Base-by-base conservation (phyloP, 2,888 invertebrate species). In the Noctua fimbriata region DNA sequence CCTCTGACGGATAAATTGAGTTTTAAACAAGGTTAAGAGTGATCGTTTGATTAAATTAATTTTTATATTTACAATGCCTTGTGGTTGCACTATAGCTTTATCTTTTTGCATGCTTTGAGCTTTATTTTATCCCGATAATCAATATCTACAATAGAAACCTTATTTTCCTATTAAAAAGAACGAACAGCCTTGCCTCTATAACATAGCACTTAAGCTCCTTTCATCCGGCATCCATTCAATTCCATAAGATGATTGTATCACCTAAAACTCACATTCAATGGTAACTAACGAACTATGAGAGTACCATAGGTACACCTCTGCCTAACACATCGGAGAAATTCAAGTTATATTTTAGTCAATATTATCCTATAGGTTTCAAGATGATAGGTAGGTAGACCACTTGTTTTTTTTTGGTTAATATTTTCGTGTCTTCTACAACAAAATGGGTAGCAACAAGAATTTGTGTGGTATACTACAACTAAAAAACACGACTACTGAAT, bases 201-300 rank as follows among this genome's bases (percentile, higher is more conserved):
- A 24, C 24, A 52, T 52, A 7, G 52, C 2, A 7, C 52, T 1
- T 52, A 7, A 47, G 60, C 49, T 75, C 49, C 49, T 36, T 65
- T 69, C 24, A 55, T 44, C 41, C 21, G 47, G 65, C 69, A 79
- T 73, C 71, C 69, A 71, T 73, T 76, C 66, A 71, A 80, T 76
- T 80, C 32, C 52, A 60, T 83, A 71, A 73, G 36, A 67, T 58
- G 49, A 80, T 80, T 83, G 72, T 83, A 83, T 63, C 73, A 60
- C 73, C 65, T 76, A 67, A 69, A 80, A 83, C 73, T 73, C 73
- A 28, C 60, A 70, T 58, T 77, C 47, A 76, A 73, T 84, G 75
- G 78, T 73, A 83, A 55, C 55, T 55, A 24, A 55, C 55, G 24
- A 24, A 55, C 24, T 55, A 55, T 55, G 10, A 55, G 55, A 55